These are phyloP conservation scores for Lophotriccus pileatus DNA, from an alignment of 2,797 vertebrate genomes.

Conservation along the genomic window DNA sequence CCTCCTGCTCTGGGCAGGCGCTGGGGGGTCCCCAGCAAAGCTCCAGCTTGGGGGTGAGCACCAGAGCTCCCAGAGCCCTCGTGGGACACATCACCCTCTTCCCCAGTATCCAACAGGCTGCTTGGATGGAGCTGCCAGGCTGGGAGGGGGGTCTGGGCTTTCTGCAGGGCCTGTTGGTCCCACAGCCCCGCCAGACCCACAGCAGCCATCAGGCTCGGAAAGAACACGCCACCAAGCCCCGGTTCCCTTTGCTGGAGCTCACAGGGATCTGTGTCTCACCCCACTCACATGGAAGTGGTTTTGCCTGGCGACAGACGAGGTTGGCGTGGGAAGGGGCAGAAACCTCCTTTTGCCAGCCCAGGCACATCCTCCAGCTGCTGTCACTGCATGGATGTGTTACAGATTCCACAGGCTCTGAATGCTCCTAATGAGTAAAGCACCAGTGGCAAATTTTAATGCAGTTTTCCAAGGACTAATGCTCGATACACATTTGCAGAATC, in stretches of 20 bases:
- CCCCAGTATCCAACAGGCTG: not conserved
- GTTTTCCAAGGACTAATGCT: conserved; percentile 22
- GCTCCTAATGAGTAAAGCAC: conserved; percentile 29
- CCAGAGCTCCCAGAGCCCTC: not conserved
- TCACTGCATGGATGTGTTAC: not conserved
- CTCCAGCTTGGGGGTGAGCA: accelerated
- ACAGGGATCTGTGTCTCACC: not conserved
- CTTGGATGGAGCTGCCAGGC: not conserved
- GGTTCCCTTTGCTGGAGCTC: accelerated
- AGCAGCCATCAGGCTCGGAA: not conserved
- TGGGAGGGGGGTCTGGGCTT: not conserved
- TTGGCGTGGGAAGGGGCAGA: not conserved
- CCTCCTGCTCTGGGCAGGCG: not conserved
- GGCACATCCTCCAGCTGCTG: conserved; percentile 8
- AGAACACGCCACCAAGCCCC: accelerated
- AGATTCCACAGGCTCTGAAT: not conserved
- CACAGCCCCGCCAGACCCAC: not conserved
- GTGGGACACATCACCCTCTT: not conserved
- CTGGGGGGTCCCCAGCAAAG: not conserved
- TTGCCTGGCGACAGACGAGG: not conserved
- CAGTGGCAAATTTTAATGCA: conserved; percentile 31
- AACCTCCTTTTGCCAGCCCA: not conserved
- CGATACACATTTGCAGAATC: conserved; percentile 36
- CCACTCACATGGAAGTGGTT: accelerated
- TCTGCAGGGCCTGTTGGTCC: not conserved